Base-by-base conservation (phyloP, 2,888 invertebrate genomes). In the Caenorhabditis doughertyi region DNA sequence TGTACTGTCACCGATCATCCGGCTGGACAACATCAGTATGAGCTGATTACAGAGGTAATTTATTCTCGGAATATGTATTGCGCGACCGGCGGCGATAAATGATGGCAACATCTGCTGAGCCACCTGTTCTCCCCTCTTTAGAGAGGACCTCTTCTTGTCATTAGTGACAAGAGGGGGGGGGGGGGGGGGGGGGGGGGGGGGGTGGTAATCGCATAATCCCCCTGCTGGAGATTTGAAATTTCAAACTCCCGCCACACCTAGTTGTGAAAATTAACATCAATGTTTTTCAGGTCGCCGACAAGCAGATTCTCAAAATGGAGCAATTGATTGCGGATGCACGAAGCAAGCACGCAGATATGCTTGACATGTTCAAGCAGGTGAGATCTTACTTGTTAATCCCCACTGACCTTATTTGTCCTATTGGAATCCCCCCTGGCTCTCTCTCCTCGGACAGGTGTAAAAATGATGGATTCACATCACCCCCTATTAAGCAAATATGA, bases 1-100 rank as follows among this genome's bases (percentile, higher is more conserved):
- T 98, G 98, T 93, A 95, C 97, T 23, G 94, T 95, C 70, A 93
- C 95, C 80, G 97, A 98, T 89, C 97, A 97, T 87, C 67, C 72
- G 27, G 70, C 83, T n/a, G 86, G 86, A 23, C 58, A 95, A 71
- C 97, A 97, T 92, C 96, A 97, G 89, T 95, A 95, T 91, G 97
- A 96, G 91, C 95, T 95, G 92, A 94, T 97, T 88, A 95, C 95
- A 80, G 96, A 96, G 83, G 88, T 86, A 53, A 64, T 29, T 18
- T 42, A 8, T 55, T 70, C 25, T 29, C 7, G 25, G 18, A 62
- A 23, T 42, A 11, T 39, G 32, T 4, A 32, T 4, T 7, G 32
- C 32, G 32, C 5, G 39, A 2, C 5, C 11, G 39, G 39, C 13
- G 13, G 39, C 13, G 4, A 47, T 47, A 7, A 5, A 35, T 35